Conservation (phyloP, 2,797 vertebrate species). For the Chaenodraco wilsoni region DNA sequence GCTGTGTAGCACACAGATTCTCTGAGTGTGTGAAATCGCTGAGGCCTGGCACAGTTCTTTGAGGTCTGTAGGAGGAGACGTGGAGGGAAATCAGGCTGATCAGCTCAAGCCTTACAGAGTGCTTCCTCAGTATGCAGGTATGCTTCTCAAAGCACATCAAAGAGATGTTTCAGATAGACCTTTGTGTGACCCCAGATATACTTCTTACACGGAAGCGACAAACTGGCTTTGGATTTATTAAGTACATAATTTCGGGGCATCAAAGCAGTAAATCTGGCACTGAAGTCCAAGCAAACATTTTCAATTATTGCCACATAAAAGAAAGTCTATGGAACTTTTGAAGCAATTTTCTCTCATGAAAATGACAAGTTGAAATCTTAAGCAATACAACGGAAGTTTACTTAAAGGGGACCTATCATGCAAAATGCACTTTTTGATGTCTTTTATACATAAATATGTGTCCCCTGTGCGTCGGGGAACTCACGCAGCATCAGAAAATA, state of each 20-base stretch:
- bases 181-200: conserved; percentile 50
- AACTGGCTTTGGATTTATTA: conserved; percentile 48
- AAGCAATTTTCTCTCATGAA: not conserved
- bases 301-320: not conserved
- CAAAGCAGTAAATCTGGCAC: conserved; percentile 12
- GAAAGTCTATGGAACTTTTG: not conserved
- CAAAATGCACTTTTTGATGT: too few relatives aligned
- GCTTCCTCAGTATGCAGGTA: conserved; percentile 70
- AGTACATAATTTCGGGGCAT: conserved; percentile 34
- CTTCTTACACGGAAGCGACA: conserved; percentile 48
- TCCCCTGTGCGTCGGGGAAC: too few relatives aligned
- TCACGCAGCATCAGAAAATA: too few relatives aligned
- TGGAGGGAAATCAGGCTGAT: conserved; percentile 58
- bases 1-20: conserved; percentile 43
- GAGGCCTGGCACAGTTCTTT: conserved; percentile 43
- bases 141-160: conserved; percentile 71
- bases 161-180: conserved; percentile 72
- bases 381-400: not conserved
- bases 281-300: conserved; percentile 46
- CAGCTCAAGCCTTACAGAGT: conserved; percentile 47
- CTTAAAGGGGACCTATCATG: too few relatives aligned
- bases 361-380: not conserved
- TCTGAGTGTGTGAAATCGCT: conserved; percentile 48
- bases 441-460: too few relatives aligned
- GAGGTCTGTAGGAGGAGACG: conserved; percentile 32